phyloP scores from a whole-genome alignment of 2,113 vertebrate species.

The Hyperoodon ampullatus region DNA sequence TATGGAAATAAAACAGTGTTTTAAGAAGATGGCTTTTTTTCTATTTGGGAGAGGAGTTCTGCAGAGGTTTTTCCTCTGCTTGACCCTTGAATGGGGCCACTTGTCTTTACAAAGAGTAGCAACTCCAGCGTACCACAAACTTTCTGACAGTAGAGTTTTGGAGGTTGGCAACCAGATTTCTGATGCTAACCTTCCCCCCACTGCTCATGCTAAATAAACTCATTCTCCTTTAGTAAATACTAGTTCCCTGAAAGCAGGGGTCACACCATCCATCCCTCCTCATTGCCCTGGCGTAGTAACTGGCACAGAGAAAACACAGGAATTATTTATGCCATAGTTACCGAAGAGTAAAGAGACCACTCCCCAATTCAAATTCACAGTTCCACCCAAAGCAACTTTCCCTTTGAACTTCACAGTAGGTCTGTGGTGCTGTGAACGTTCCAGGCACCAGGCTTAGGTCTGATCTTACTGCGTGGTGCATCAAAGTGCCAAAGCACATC shows the following conservation, averaged over 20 bases:
- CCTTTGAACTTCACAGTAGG: neutral
- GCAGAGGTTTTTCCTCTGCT: neutral
- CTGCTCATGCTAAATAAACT: neutral
- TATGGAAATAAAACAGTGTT: neutral
- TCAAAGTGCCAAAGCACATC: neutral
- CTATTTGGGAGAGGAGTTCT: neutral
- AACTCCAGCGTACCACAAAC: too few relatives aligned
- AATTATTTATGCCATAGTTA: neutral
- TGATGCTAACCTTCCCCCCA: neutral
- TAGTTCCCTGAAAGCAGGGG: neutral
- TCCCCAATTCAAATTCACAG: neutral
- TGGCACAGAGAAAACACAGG: neutral
- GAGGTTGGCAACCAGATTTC: neutral
- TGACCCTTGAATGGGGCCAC: rapidly evolving
- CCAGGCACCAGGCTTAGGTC: neutral
- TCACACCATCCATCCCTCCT: neutral
- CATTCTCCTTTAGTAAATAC: neutral
- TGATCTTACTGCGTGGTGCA: too few relatives aligned
- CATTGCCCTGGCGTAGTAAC: neutral
- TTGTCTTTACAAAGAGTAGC: neutral
- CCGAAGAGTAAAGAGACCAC: neutral
- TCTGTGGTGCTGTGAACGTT: neutral
- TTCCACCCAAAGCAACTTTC: neutral
- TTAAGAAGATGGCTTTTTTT: neutral
- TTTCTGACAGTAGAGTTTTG: neutral